Base-by-base conservation (phyloP, 2,888 invertebrate genomes). In the Amiota minor region DNA sequence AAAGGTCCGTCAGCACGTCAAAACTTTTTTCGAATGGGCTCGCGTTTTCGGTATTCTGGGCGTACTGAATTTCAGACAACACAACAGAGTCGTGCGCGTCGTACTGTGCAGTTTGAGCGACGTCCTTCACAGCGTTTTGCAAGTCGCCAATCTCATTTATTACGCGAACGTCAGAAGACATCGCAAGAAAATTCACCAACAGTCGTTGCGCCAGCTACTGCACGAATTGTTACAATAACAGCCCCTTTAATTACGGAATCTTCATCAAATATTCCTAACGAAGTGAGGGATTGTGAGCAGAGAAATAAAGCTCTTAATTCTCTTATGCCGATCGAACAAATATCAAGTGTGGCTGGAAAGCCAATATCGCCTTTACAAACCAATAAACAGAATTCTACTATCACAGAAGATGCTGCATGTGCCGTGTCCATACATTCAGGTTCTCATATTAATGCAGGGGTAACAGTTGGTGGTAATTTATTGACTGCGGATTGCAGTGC, bases 11-110 rank as follows among this genome's bases (percentile, higher is more conserved):
- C 95, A 46, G 95, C 96, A 0, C 92, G 97, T 23, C 98, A 98
- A 89, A 98, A 97, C 91, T 98, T 99, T 91, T 98, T 99, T 91
- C 92, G 99, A 77, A 98, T 99, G 97, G 99, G 99, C 71, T 99
- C 99, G 14, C 93, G 99, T 72, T 99, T 99, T 90, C 94, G 90
- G 6, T 93, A 93, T 83, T 97, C 97, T 79, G 98, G 99, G 0
- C 94, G 98, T 88, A 99, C 99, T 1, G 99, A 99, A 91, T 99
- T 98, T 89, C 99, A 99, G 91, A 96, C 97, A 45, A 96, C 98
- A 10, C 96, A 96, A 86, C 93, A 95, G 86, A 97, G 95, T 90
- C 92, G 96, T 77, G 97, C 97, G 1, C 92, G 98, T 62, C 93
- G 98, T 71, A 97, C 97, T 1, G 98, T 98, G 9, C 97, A 98